Evolutionary conservation across 1,140 invertebrate species (phyloP).

Genomic region (Drosophila murphyi): DNA sequence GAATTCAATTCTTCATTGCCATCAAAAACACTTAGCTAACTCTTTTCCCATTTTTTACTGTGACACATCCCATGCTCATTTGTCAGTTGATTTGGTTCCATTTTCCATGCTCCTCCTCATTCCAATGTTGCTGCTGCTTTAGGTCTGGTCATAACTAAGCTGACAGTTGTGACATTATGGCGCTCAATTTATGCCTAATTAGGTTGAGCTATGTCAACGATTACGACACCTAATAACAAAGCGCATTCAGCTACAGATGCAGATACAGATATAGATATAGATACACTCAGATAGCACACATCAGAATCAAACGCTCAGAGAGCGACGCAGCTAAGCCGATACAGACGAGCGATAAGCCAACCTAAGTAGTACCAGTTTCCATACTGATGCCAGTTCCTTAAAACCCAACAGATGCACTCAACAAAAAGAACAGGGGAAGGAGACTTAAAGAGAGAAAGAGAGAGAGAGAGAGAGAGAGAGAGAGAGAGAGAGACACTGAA

Average conservation of each 20-base stretch:
- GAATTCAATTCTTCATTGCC: not conserved
- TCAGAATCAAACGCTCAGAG: conserved; percentile 43
- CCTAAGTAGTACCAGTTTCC: conserved; percentile 4
- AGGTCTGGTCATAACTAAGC: conserved; percentile 46
- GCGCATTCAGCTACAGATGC: conserved; percentile 42
- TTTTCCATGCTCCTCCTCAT: conserved; percentile 11
- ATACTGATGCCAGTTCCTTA: conserved; percentile 23
- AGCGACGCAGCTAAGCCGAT: conserved; percentile 57
- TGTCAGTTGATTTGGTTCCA: conserved; percentile 28
- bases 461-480: not conserved
- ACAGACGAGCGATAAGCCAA: conserved; percentile 57
- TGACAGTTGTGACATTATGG: conserved; percentile 78
- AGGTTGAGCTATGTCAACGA: conserved; percentile 77
- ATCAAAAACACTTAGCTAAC: conserved; percentile 43
- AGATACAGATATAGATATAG: conserved; percentile 33
- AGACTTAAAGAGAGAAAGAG: not conserved
- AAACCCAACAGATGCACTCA: conserved; percentile 73
- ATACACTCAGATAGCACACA: conserved; percentile 20
- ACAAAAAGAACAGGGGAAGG: conserved; percentile 5
- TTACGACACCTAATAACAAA: conserved; percentile 75
- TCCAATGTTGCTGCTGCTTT: not conserved
- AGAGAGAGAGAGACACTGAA: conserved; percentile 9
- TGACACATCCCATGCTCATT: conserved; percentile 47
- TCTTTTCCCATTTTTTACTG: conserved; percentile 25
- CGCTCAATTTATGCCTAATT: conserved; percentile 77